Evolutionary conservation across 2,113 vertebrate genomes (phyloP).

Genomic region (Clarias magur): DNA sequence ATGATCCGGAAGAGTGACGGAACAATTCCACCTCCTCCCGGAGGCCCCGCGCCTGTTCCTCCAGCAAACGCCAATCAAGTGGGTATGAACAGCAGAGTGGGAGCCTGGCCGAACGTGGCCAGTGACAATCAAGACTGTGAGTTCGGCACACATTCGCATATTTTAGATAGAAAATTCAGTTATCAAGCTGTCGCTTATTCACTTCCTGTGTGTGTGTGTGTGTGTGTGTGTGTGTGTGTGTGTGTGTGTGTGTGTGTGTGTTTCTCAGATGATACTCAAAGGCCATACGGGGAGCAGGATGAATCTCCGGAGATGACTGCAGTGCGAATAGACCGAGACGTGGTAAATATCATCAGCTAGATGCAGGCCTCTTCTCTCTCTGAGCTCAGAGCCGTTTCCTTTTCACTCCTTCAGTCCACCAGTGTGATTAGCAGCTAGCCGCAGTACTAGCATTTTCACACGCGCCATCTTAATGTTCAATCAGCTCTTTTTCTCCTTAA

Average conservation of each 20-base stretch:
- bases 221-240: constrained; percentile 38
- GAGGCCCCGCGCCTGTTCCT: constrained; percentile 81
- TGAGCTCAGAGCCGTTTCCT: background rate
- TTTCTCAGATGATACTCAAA: constrained; percentile 76
- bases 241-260: constrained; percentile 33
- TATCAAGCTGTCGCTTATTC: background rate
- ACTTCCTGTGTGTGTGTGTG: constrained; percentile 19
- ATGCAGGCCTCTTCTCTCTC: background rate
- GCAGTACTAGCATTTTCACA: background rate
- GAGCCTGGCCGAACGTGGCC: constrained; percentile 86
- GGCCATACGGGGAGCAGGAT: constrained; percentile 69
- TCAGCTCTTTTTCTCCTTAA: background rate
- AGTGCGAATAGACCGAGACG: constrained; percentile 86
- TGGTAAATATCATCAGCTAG: constrained; percentile 74
- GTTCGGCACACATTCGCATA: constrained; percentile 55
- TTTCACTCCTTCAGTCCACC: too few relatives aligned
- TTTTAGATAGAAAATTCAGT: background rate
- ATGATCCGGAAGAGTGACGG: constrained; percentile 87
- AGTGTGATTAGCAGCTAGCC: too few relatives aligned
- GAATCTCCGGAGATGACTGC: constrained; percentile 78
- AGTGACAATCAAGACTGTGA: constrained; percentile 85
- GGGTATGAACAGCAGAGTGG: constrained; percentile 83
- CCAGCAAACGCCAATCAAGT: constrained; percentile 78
- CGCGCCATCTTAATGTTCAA: too few relatives aligned
- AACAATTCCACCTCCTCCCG: constrained; percentile 85